phyloP scores from a whole-genome alignment of 2,797 vertebrate species.

The Pipistrellus nathusii region DNA sequence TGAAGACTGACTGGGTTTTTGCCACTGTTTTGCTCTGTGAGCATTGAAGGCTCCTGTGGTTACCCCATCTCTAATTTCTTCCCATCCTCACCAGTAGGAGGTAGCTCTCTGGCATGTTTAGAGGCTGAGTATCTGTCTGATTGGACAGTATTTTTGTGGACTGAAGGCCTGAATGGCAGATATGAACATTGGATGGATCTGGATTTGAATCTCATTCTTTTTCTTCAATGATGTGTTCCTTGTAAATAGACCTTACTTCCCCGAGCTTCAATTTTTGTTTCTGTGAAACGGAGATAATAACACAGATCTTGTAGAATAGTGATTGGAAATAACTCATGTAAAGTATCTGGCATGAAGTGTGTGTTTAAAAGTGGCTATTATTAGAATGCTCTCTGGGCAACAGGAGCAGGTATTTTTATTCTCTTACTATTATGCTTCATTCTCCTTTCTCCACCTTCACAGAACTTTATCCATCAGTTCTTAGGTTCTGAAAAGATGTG shows the following conservation, averaged over 20 bases:
- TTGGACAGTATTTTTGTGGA: not conserved
- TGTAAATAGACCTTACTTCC: not conserved
- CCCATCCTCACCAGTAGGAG: not conserved
- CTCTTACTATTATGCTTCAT: not conserved
- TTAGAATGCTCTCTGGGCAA: not conserved
- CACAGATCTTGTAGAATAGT: not conserved
- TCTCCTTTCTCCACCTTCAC: not conserved
- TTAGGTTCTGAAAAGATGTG: constrained; percentile 27
- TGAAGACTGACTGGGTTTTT: not conserved
- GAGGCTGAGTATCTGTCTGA: not conserved
- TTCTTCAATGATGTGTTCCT: not conserved
- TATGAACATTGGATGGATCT: not conserved
- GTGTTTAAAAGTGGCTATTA: not conserved
- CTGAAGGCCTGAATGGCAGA: not conserved
- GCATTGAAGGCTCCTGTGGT: not conserved
- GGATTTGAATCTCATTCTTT: not conserved
- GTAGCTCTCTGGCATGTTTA: not conserved
- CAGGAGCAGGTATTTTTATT: constrained; percentile 9
- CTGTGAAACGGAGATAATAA: not conserved
- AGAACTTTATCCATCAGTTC: not conserved
- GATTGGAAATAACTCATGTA: constrained; percentile 25
- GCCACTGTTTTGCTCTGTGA: not conserved
- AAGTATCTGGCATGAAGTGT: not conserved
- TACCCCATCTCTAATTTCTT: not conserved
- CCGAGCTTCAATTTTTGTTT: constrained; percentile 37